Evolutionary conservation across 1,140 invertebrate species (phyloP), one percentile per base, ranked within the genome.

Genomic region (Pectinophora gossypiella): DNA sequence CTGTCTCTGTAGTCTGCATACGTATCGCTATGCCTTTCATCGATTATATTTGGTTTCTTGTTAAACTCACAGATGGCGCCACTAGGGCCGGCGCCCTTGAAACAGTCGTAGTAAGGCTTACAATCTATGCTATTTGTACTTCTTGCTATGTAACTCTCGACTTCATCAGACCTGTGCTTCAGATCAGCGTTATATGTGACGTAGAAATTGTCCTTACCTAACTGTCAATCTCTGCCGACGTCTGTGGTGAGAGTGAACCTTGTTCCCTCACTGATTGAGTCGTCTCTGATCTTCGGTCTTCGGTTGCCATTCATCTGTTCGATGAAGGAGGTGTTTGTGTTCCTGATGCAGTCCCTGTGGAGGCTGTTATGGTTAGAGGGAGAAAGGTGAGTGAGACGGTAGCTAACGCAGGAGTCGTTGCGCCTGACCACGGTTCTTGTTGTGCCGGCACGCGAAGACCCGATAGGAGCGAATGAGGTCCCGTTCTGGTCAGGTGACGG

Each of bases 331-430:
- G 85, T 88, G 53, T 88, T 82, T 0, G 70, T 76, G 16, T 76
- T 79, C 16, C 84, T 70, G 10, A 60, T 58, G 42, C 66, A 72
- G 51, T 86, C 81, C n/a, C 85, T 59, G 38, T 80, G 67, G 12
- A 79, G 75, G 48, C 68, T 75, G 58, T 84, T 85, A 35, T 85
- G 79, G 44, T 87, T 87, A 0, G 85, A 88, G 3, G 82, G 83
- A 0, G 87, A 88, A 0, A 88, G 68, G 44, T 88, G 85, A 0
- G 85, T 76, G 0, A 88, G 67, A 6, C 85, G 57, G 47, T 89
- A 89, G 53, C 86, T 87, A 44, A 68, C 77, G 67, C 83, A 87
- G 7, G 85, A 85, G 48, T 88, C 87, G 61, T 86, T 82, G 12
- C 85, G 59, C 16, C 79, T 61, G 5, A 86, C 76, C 10, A 82